Conservation (phyloP, 2,113 vertebrate species). For the Dicaeum eximium region DNA sequence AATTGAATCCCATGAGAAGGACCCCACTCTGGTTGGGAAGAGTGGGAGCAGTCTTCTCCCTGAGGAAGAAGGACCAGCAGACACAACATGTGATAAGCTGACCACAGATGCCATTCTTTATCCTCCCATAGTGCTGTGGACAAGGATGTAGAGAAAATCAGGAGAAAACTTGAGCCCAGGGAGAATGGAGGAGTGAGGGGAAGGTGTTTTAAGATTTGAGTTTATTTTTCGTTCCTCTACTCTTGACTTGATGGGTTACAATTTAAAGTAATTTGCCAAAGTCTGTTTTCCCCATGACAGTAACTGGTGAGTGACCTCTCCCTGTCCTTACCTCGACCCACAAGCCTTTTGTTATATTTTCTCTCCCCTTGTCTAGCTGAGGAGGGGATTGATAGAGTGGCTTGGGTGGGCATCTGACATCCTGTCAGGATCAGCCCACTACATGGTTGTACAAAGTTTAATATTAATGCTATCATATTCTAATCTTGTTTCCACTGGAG, state of each 20-base stretch:
- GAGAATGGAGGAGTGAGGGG: background rate
- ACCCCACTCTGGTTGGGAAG: too few relatives aligned
- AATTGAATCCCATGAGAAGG: background rate
- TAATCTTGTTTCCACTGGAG: background rate
- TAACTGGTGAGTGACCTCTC: background rate
- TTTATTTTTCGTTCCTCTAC: background rate
- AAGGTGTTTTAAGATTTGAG: background rate
- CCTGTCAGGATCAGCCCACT: background rate
- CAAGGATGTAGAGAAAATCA: background rate
- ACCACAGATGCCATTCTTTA: background rate
- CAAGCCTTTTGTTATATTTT: background rate
- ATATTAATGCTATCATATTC: background rate
- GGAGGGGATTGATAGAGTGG: background rate
- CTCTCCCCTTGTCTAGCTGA: background rate
- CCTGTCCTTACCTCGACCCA: rapidly evolving
- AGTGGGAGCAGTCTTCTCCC: background rate
- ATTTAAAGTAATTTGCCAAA: background rate
- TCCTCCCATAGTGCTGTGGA: rapidly evolving
- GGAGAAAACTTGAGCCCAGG: background rate
- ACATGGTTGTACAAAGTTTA: background rate
- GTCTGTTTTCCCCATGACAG: background rate
- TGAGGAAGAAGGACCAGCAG: background rate
- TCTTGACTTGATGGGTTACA: background rate
- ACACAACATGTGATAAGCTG: background rate
- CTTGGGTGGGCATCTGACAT: background rate